Percentiles rank a stretch among this genome's conserved stretches.
phyloP scores from a whole-genome alignment of 2,797 vertebrate genomes.

The Tapirus indicus region DNA sequence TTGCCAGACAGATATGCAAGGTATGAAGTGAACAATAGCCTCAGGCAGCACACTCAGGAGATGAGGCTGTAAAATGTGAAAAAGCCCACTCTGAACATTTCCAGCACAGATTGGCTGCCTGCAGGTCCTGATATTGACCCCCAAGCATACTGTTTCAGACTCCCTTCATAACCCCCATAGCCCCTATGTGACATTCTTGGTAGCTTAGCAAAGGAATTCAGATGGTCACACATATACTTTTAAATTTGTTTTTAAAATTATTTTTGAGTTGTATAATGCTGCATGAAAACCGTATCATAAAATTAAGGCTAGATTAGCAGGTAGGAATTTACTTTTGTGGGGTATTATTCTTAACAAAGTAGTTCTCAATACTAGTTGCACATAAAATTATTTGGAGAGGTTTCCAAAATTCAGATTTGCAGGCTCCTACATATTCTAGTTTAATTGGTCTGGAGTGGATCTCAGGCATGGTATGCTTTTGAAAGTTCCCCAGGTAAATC shows the following conservation, averaged over 20 bases:
- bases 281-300: not conserved
- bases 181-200: not conserved
- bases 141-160: not conserved
- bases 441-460: not conserved
- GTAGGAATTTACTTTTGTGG: not conserved
- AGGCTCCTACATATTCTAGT: not conserved
- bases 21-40: constrained; percentile 73
- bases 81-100: constrained; percentile 67
- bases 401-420: not conserved
- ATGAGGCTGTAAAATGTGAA: constrained; percentile 65
- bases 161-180: not conserved
- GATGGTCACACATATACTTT: not conserved
- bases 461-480: not conserved
- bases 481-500: not conserved
- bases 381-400: not conserved
- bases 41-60: constrained; percentile 66
- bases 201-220: not conserved
- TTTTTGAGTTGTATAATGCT: not conserved
- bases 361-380: not conserved
- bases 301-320: not conserved
- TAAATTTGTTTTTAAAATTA: not conserved
- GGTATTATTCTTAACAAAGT: not conserved
- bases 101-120: constrained; percentile 58
- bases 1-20: constrained; percentile 61
- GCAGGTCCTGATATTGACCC: not conserved